A percentile compares a stretch with the other conserved stretches of the same genome.
phyloP scores from a whole-genome alignment of 2,113 vertebrate genomes.

The Ciconia boyciana region DNA sequence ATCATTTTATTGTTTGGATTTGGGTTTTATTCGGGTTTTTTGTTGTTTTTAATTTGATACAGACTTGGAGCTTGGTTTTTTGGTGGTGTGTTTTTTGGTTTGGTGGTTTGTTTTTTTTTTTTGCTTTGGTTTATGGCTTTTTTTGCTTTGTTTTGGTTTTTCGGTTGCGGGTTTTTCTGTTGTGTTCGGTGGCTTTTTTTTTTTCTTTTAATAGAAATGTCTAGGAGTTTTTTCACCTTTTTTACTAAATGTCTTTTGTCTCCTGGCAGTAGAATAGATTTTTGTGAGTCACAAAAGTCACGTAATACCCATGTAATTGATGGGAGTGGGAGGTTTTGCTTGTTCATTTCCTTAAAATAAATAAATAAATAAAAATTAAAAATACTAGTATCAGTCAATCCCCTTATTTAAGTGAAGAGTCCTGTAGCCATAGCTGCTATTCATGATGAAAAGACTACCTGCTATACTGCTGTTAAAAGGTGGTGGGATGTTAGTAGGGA shows the following conservation, averaged over 20 bases:
- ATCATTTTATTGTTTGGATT: neutral
- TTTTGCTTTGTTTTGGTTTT: accelerated
- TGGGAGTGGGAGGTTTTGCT: neutral
- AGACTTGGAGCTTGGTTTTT: neutral
- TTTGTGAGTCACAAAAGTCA: neutral
- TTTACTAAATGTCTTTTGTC: neutral
- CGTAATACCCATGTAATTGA: neutral
- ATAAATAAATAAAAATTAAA: neutral
- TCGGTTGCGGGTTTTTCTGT: neutral
- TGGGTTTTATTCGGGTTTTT: neutral
- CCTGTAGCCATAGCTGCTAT: neutral
- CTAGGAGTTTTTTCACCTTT: neutral
- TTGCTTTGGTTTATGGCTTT: neutral
- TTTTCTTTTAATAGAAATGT: neutral
- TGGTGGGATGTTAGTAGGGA: neutral
- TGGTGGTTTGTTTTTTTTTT: neutral
- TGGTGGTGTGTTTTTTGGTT: neutral
- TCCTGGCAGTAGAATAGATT: neutral
- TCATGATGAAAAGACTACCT: neutral
- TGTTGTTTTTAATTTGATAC: neutral
- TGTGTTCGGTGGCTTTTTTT: neutral
- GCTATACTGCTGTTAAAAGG: neutral
- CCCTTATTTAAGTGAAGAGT: neutral
- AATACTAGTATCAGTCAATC: neutral
- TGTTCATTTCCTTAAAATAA: neutral